phyloP scores from a whole-genome alignment of 2,797 vertebrate species.

The Chlorospingus flavigularis region DNA sequence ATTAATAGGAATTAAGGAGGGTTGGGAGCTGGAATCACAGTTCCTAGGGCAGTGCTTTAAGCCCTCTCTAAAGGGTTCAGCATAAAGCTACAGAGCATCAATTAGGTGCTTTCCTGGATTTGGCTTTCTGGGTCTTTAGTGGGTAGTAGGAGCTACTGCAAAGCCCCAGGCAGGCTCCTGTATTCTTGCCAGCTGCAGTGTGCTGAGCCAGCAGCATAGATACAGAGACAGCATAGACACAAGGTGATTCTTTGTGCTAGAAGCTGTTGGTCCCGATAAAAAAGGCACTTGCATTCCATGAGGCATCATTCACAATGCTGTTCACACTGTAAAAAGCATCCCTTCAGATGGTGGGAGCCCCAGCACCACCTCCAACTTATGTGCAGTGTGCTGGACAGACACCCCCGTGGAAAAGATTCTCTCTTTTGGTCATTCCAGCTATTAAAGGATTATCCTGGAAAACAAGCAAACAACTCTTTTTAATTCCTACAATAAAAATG shows the following conservation, averaged over 20 bases:
- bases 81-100: not conserved
- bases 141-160: not conserved
- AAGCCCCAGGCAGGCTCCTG: not conserved
- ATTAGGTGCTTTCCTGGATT: not conserved
- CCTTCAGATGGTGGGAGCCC: not conserved
- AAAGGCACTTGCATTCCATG: accelerated
- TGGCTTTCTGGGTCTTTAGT: not conserved
- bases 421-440: not conserved
- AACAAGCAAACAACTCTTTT: not conserved
- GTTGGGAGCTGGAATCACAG: not conserved
- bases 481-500: not conserved
- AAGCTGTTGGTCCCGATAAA: not conserved
- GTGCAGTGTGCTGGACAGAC: not conserved
- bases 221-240: accelerated
- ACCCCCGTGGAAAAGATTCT: not conserved
- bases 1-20: not conserved
- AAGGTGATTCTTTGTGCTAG: not conserved
- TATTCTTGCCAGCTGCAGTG: not conserved
- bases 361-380: not conserved
- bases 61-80: not conserved
- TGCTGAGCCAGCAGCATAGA: not conserved
- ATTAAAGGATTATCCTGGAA: not conserved
- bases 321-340: not conserved
- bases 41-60: not conserved
- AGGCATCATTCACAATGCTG: not conserved